Base-by-base conservation (phyloP, 2,888 invertebrate species). In the Drosophila mimetica region DNA sequence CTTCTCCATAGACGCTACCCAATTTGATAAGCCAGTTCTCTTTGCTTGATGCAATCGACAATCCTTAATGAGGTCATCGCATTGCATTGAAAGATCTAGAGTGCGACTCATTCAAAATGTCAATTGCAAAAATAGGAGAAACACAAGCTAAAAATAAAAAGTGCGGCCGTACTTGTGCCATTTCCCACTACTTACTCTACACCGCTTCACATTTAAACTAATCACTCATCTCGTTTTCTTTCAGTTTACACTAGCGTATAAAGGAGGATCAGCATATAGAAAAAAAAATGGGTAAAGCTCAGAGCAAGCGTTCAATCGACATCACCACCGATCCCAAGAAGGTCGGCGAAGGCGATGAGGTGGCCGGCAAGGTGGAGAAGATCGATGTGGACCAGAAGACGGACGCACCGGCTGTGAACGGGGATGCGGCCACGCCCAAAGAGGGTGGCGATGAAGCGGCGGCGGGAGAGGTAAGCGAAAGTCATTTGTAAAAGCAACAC, bases 291-390 rank as follows among this genome's bases (percentile, higher is more conserved):
- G 96, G 96, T 93, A 96, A 95, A 92, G 94, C 95, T 93, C 96
- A 96, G 93, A 96, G 96, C 93, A 96, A 96, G 93, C 95, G 96
- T 93, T 96, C 96, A 90, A 96, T 96, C 92, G 96, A 96, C 92
- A 96, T 96, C 92, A 95, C 95, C 87, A 96, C 96, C 91, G 94
- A 94, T 87, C 83, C 89, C 61, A 89, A 89, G 64, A 94, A 94
- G 92, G 90, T 94, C 93, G 91, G 77, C 50, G 88, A 90, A 50
- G 88, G 89, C 57, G 93, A 92, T 53, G 94, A 94, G 84, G 93
- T 93, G 72, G 94, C 94, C 63, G 95, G 95, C 72, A 95, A 95
- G 91, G 93, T 96, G 75, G 96, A 96, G 90, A 94, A 95, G 92
- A 95, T 96, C 83, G 96, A 95, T 67, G 96, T 93, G 55, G 96